A percentile compares a stretch with the other conserved stretches of the same genome.
Evolutionary conservation across 2,888 invertebrate genomes (phyloP).

Genomic region (Eumacrocentrus americanus): DNA sequence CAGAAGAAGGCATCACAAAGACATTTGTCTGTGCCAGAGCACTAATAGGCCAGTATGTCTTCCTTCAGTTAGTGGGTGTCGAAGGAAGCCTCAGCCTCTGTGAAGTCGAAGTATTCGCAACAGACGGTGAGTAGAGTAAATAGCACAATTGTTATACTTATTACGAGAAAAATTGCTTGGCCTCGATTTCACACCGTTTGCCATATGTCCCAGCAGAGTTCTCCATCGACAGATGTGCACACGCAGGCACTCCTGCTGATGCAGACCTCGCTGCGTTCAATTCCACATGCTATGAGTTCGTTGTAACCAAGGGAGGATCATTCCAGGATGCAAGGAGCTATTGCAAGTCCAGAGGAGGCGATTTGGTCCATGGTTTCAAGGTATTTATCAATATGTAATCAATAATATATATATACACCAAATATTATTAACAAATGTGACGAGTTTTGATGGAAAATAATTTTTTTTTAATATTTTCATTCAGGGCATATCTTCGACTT

Average conservation of each 20-base stretch:
- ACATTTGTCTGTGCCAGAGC: constrained; percentile 87
- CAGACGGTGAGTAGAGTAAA: constrained; percentile 71
- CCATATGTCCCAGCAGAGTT: constrained; percentile 69
- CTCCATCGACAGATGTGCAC: constrained; percentile 82
- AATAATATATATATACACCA: not conserved
- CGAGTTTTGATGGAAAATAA: no score
- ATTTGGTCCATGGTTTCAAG: constrained; percentile 73
- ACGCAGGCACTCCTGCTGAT: constrained; percentile 76
- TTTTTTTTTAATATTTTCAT: constrained; percentile 8
- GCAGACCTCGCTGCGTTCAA: constrained; percentile 83
- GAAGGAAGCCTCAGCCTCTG: constrained; percentile 89
- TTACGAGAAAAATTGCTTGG: not conserved
- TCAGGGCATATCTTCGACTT: constrained; percentile 70
- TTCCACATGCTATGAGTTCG: constrained; percentile 87
- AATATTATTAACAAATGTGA: no score
- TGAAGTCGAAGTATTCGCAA: constrained; percentile 91
- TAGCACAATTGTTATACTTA: not conserved
- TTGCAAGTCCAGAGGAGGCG: constrained; percentile 76
- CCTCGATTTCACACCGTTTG: constrained; percentile 13
- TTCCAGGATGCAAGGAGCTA: constrained; percentile 81
- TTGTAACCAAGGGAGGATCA: constrained; percentile 79
- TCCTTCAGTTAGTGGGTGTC: constrained; percentile 87
- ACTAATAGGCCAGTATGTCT: constrained; percentile 84
- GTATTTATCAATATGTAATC: constrained; percentile 10
- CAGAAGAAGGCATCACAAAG: constrained; percentile 91